Evolutionary conservation across 1,140 invertebrate species (phyloP).

Genomic region (Drosophila paulistorum): DNA sequence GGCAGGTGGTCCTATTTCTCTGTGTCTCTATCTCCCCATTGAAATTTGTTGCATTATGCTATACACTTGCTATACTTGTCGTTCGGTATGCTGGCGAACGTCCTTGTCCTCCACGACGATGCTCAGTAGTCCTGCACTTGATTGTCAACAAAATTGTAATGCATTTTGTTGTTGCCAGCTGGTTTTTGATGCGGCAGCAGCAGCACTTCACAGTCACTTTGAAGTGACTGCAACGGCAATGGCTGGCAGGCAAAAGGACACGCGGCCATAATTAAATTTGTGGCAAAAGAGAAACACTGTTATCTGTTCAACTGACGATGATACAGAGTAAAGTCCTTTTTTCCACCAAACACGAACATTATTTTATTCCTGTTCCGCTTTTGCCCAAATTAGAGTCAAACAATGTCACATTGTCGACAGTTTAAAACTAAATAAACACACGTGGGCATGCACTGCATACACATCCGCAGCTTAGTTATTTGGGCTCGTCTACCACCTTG

Average conservation of each 20-base stretch:
- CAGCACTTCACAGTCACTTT: slow-evolving; percentile 41
- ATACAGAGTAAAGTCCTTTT: slow-evolving; percentile 14
- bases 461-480: neutral
- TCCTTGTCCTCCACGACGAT: slow-evolving; percentile 51
- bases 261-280: slow-evolving; percentile 71
- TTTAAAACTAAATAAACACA: slow-evolving; percentile 58
- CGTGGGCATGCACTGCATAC: slow-evolving; percentile 21
- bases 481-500: neutral
- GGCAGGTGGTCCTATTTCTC: slow-evolving; percentile 48
- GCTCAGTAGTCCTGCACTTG: slow-evolving; percentile 62
- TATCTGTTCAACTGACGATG: neutral
- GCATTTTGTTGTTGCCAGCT: slow-evolving; percentile 29
- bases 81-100: slow-evolving; percentile 49
- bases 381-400: slow-evolving; percentile 49
- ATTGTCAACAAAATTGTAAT: slow-evolving; percentile 78
- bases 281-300: slow-evolving; percentile 22
- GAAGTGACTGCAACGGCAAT: slow-evolving; percentile 65
- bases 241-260: slow-evolving; percentile 65
- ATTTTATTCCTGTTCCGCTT: neutral
- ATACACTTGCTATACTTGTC: neutral
- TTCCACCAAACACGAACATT: slow-evolving; percentile 3
- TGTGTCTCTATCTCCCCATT: slow-evolving; percentile 50
- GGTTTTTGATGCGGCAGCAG: slow-evolving; percentile 43
- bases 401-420: slow-evolving; percentile 56
- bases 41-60: slow-evolving; percentile 78